Evolutionary conservation across 2,113 vertebrate species (phyloP).

Genomic region (Amblyornis subalaris): DNA sequence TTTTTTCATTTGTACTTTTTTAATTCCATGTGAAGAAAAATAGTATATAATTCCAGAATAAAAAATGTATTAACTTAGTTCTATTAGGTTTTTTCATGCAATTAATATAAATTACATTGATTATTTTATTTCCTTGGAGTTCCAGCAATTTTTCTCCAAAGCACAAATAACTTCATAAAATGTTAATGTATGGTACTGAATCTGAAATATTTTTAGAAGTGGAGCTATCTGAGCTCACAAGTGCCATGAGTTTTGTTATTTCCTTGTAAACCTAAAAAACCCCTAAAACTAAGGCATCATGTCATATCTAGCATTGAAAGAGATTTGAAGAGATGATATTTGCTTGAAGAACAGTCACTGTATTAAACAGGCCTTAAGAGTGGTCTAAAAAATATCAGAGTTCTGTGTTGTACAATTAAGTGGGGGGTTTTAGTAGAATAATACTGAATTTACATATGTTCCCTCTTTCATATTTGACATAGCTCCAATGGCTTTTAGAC

Average conservation of each 20-base stretch:
- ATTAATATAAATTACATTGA: neutral
- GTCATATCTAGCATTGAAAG: neutral
- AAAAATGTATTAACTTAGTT: neutral
- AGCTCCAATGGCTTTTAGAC: constrained; percentile 85
- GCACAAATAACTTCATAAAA: neutral
- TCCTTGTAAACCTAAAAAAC: neutral
- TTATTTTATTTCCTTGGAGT: constrained; percentile 23
- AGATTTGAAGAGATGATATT: neutral
- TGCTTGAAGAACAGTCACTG: neutral
- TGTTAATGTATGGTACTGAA: neutral
- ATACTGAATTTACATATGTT: constrained; percentile 42
- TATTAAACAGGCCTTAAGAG: neutral
- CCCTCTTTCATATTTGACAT: constrained; percentile 46
- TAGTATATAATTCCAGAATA: neutral
- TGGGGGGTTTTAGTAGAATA: neutral
- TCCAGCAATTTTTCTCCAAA: constrained; percentile 10
- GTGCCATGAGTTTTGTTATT: neutral
- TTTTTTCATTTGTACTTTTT: neutral
- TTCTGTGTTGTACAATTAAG: neutral
- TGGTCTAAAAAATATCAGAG: neutral
- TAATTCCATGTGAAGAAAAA: neutral
- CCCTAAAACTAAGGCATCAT: neutral
- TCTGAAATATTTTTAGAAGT: constrained; percentile 21
- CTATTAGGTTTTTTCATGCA: neutral
- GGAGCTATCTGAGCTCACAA: neutral